Evolutionary conservation across 2,888 invertebrate genomes (phyloP).

Genomic region (Diplazon laetatorius): DNA sequence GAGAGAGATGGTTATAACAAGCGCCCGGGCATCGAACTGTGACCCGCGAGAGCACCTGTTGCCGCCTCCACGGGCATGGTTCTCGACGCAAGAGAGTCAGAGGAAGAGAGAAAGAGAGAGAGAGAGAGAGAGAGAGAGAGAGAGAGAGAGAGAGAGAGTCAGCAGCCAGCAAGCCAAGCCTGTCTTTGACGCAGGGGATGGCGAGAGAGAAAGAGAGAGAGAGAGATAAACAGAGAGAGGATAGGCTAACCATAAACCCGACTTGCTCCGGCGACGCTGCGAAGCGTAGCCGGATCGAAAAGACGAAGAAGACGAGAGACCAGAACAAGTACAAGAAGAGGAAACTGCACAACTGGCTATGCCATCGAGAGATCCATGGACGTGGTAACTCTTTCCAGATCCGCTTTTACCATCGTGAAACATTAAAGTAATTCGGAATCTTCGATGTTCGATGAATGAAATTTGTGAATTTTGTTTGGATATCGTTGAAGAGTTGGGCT

Average conservation of each 20-base stretch:
- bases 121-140: conserved; percentile 44
- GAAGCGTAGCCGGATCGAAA: conserved; percentile 62
- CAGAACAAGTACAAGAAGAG: conserved; percentile 33
- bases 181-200: conserved; percentile 43
- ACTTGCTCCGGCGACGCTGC: conserved; percentile 59
- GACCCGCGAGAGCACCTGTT: conserved; percentile 79
- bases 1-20: conserved; percentile 33
- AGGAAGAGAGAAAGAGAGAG: conserved; percentile 59
- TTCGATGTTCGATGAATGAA: neutral
- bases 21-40: conserved; percentile 78
- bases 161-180: conserved; percentile 55
- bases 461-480: too few species aligned
- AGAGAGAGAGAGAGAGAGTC: conserved; percentile 42
- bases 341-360: conserved; percentile 54
- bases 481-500: too few species aligned
- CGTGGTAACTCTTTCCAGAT: conserved; percentile 6
- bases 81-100: conserved; percentile 65
- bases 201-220: conserved; percentile 1
- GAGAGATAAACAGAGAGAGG: conserved; percentile 37
- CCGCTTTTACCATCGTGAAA: conserved; percentile 8
- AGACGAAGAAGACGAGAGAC: conserved; percentile 24
- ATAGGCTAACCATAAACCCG: conserved; percentile 59
- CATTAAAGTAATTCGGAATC: conserved; percentile 8
- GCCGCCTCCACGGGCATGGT: conserved; percentile 75
- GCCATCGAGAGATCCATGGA: conserved; percentile 65